Conservation (phyloP, 2,113 vertebrate genomes). For the Corythornis vintsioides region DNA sequence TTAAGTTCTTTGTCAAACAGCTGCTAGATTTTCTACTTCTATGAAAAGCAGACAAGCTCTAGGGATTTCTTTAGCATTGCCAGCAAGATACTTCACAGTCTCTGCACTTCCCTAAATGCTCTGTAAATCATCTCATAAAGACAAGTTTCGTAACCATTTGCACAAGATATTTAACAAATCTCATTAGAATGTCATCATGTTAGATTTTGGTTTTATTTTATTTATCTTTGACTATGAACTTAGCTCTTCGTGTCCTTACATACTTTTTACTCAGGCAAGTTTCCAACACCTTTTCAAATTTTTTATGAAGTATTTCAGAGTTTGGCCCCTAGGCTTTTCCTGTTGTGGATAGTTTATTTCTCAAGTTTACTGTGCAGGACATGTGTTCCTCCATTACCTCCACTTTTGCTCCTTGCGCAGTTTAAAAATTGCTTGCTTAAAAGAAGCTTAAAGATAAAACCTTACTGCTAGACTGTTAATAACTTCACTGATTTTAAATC, state of each 20-base stretch:
- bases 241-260: not conserved
- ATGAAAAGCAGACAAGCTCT: slow-evolving; percentile 24
- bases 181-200: slow-evolving; percentile 10
- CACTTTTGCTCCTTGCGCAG: not conserved
- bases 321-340: not conserved
- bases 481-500: not conserved
- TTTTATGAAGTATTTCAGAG: not conserved
- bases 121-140: slow-evolving; percentile 16
- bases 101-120: slow-evolving; percentile 13
- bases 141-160: slow-evolving; percentile 34
- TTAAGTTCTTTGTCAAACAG: slow-evolving; percentile 46
- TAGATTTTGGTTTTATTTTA: not conserved
- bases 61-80: not conserved
- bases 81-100: slow-evolving; percentile 13
- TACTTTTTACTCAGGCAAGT: not conserved
- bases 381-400: not conserved
- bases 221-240: slow-evolving; percentile 18
- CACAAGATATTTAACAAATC: slow-evolving; percentile 26
- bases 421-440: not conserved
- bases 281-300: slow-evolving; percentile 7
- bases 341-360: not conserved
- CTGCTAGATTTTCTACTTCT: slow-evolving; percentile 24
- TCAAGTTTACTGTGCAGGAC: not conserved
- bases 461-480: not conserved
- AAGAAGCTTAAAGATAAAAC: not conserved